phyloP scores from a whole-genome alignment of 1,140 invertebrate species.

The Wasmannia auropunctata region DNA sequence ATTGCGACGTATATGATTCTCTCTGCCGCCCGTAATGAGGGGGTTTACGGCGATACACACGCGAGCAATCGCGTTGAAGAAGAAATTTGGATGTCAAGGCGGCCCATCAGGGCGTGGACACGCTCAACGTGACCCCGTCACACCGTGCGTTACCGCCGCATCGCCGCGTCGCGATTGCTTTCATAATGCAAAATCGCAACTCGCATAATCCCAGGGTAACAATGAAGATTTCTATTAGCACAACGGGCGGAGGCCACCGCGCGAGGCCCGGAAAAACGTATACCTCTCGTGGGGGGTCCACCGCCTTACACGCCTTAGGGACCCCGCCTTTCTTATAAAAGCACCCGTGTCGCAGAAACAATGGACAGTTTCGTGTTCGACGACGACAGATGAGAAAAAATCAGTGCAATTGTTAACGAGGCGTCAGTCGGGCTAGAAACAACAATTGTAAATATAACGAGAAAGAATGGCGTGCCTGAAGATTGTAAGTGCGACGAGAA shows the following conservation, averaged over 20 bases:
- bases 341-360: constrained; percentile 39
- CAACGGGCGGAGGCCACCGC: constrained; percentile 67
- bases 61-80: constrained; percentile 33
- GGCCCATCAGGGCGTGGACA: constrained; percentile 8
- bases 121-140: neutral
- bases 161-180: constrained; percentile 52
- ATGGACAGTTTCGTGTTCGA: constrained; percentile 57
- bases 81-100: constrained; percentile 78
- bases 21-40: constrained; percentile 15
- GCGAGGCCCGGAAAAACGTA: constrained; percentile 61
- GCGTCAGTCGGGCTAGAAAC: constrained; percentile 12
- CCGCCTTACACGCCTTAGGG: constrained; percentile 43
- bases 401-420: constrained; percentile 44
- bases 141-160: constrained; percentile 36
- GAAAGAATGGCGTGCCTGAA: constrained; percentile 76
- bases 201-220: constrained; percentile 73
- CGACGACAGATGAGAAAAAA: constrained; percentile 59
- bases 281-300: constrained; percentile 54
- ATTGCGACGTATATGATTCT: constrained; percentile 18
- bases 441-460: constrained; percentile 19
- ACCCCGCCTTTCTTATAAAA: constrained; percentile 75
- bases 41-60: constrained; percentile 42
- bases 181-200: constrained; percentile 66
- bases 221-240: constrained; percentile 73
- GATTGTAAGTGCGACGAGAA: constrained; percentile 71